Evolutionary conservation across 2,797 vertebrate genomes (phyloP).

Genomic region (Sebastes alutus): DNA sequence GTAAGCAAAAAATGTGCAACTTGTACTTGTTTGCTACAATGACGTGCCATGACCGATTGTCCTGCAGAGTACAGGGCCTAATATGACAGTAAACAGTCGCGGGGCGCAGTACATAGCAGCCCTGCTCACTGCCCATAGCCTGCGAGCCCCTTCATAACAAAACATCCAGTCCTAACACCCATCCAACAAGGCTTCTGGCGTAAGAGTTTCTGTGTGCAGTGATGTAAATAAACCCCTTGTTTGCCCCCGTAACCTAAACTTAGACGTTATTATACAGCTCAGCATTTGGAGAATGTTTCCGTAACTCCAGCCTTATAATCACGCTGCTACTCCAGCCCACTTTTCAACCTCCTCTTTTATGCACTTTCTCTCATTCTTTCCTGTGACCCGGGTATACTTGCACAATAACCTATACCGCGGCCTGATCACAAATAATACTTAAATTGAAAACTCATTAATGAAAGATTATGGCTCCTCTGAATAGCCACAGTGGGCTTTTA

Average conservation of each 20-base stretch:
- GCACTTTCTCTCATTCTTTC: slow-evolving; percentile 12
- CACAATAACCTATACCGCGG: slow-evolving; percentile 10
- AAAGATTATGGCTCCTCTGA: slow-evolving; percentile 62
- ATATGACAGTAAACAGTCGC: slow-evolving; percentile 24
- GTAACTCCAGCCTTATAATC: slow-evolving; percentile 33
- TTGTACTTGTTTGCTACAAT: not conserved
- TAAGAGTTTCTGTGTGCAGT: slow-evolving; percentile 48
- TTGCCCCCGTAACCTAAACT: slow-evolving; percentile 50
- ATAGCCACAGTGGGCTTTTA: slow-evolving; percentile 28
- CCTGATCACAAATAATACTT: slow-evolving; percentile 48
- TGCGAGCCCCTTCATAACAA: not conserved
- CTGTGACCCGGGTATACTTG: slow-evolving; percentile 8
- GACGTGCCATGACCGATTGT: not conserved
- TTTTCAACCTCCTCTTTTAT: slow-evolving; percentile 34
- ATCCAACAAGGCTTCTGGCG: slow-evolving; percentile 33
- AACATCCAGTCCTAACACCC: slow-evolving; percentile 30
- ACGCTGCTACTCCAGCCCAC: slow-evolving; percentile 8
- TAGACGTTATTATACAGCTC: slow-evolving; percentile 42
- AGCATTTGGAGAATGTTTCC: slow-evolving; percentile 41
- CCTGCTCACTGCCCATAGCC: slow-evolving; percentile 1
- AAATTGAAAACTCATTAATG: slow-evolving; percentile 68
- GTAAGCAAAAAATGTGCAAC: not conserved
- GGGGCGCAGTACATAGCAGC: not conserved
- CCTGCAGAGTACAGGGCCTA: not conserved
- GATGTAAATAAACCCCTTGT: slow-evolving; percentile 61